A percentile compares a stretch with the other conserved stretches of the same genome.
Conservation (phyloP, 2,797 vertebrate genomes). For the Acrossocheilus fasciatus region DNA sequence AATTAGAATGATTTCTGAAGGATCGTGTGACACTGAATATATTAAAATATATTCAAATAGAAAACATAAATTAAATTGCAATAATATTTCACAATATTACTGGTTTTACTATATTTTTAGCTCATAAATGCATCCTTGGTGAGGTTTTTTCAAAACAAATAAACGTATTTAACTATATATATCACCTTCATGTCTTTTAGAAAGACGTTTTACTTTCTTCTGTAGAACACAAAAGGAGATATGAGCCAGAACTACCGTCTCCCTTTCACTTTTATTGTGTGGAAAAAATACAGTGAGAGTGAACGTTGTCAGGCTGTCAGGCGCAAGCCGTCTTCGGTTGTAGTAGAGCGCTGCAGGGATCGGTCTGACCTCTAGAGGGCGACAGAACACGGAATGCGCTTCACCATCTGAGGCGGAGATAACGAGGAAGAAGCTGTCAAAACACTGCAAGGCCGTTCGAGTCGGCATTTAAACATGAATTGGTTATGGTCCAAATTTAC, state of each 20-base stretch:
- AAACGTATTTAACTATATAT: not conserved
- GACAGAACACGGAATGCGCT: not conserved
- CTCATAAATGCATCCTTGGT: not conserved
- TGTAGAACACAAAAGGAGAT: not conserved
- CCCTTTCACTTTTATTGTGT: not conserved
- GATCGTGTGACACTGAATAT: not conserved
- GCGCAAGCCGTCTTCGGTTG: not conserved
- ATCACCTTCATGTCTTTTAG: not conserved
- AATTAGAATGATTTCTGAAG: not conserved
- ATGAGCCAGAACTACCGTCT: not conserved
- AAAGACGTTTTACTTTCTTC: not conserved
- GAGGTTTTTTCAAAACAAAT: not conserved
- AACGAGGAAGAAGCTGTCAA: conserved; percentile 45
- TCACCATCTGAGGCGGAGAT: not conserved
- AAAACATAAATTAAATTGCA: not conserved
- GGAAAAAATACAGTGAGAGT: not conserved
- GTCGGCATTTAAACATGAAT: conserved; percentile 10
- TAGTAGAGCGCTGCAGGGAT: not conserved
- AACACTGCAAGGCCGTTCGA: conserved; percentile 31
- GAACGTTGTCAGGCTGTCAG: not conserved
- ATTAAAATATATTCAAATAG: not conserved
- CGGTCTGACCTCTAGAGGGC: not conserved
- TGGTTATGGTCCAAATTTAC: not conserved
- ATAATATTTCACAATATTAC: not conserved
- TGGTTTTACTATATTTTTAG: not conserved